Conservation (phyloP, 1,140 invertebrate genomes). For the Eueides isabella region DNA sequence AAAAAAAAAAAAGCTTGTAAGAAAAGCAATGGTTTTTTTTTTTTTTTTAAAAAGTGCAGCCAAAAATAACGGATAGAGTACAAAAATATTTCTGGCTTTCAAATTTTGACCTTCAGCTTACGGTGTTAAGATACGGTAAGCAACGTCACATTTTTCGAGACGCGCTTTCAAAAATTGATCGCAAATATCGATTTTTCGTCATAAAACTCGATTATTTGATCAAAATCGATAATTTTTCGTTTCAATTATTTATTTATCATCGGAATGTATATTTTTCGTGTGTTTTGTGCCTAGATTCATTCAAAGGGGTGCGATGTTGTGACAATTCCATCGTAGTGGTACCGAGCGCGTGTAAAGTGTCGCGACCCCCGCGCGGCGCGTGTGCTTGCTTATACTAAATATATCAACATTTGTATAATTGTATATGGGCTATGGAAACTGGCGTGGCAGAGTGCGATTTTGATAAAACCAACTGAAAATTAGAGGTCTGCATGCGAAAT, state of each 20-base stretch:
- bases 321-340: slow-evolving; percentile 62
- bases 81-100: background rate
- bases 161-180: background rate
- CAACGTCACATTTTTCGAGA: background rate
- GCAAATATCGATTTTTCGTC: slow-evolving; percentile 14
- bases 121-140: background rate
- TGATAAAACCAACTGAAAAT: background rate
- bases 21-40: background rate
- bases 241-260: background rate
- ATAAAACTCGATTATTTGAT: background rate
- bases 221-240: background rate
- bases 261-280: slow-evolving; percentile 11
- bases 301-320: slow-evolving; percentile 60
- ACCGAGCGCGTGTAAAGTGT: slow-evolving; percentile 40
- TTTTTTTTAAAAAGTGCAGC: background rate
- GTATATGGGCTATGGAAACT: slow-evolving; percentile 73
- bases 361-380: slow-evolving; percentile 55
- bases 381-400: slow-evolving; percentile 59
- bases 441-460: slow-evolving; percentile 47
- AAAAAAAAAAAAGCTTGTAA: background rate
- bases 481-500: background rate
- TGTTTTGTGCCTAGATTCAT: slow-evolving; percentile 59
- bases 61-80: background rate
- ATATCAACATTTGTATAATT: slow-evolving; percentile 77
- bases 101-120: background rate